Evolutionary conservation across 2,797 vertebrate species (phyloP).

Genomic region (Lerista edwardsae): DNA sequence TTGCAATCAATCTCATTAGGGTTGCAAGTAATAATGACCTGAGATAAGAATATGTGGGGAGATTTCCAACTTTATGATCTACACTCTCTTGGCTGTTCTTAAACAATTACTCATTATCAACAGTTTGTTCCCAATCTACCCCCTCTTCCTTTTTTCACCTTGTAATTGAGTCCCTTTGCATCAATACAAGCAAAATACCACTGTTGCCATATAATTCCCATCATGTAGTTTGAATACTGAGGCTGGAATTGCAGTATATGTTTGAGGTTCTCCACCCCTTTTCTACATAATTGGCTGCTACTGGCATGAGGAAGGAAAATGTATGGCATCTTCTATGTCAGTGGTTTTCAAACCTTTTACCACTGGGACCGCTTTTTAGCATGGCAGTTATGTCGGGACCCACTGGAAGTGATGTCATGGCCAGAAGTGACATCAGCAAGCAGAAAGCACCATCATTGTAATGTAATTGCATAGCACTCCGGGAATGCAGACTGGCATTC

Average conservation of each 20-base stretch:
- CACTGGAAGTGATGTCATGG: too few species aligned
- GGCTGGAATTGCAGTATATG: not conserved
- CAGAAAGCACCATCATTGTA: too few species aligned
- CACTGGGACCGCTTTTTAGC: too few species aligned
- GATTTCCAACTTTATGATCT: slow-evolving; percentile 24
- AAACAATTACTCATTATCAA: slow-evolving; percentile 31
- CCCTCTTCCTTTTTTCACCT: not conserved
- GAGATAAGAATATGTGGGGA: slow-evolving; percentile 54
- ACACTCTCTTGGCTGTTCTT: slow-evolving; percentile 4
- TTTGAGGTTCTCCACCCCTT: not conserved
- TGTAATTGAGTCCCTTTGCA: not conserved
- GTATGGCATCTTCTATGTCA: too few species aligned
- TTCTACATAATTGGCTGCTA: not conserved
- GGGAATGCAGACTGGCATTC: too few species aligned
- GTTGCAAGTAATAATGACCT: slow-evolving; percentile 58
- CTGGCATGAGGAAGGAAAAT: not conserved
- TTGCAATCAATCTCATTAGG: slow-evolving; percentile 63
- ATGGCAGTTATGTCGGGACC: too few species aligned
- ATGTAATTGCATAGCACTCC: too few species aligned
- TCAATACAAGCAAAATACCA: not conserved
- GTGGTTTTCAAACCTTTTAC: too few species aligned
- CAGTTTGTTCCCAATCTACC: not conserved
- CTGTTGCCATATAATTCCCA: not conserved
- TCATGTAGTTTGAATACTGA: not conserved
- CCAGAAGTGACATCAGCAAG: too few species aligned